Base-by-base conservation (phyloP, 2,113 vertebrate species). In the Delphinus delphis region DNA sequence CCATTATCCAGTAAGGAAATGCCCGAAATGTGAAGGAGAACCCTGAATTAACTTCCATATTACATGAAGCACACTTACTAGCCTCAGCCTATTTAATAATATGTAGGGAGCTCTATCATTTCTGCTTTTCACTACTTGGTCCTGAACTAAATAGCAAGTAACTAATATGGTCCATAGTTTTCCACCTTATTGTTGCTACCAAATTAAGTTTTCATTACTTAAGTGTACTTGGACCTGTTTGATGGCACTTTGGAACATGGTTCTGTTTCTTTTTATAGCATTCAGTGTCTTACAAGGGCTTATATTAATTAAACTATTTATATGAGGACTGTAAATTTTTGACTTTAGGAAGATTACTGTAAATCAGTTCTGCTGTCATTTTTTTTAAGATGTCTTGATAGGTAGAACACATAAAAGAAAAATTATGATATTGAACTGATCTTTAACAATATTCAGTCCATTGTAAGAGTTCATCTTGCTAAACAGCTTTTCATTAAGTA, bases 401-500 rank as follows among this genome's bases (percentile, higher is more conserved):
- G 15, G n/a, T 85, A 6, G 5, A 93, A 65, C 13, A 58, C 23
- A 95, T 71, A 26, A 91, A 96, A 81, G 20, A 10, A 82, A 95
- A 90, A 62, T n/a, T 23, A 58, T 12, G 53, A 83, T 92, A 73
- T 50, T 38, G 25, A 94, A 92, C 31, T 58, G 2, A 71, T 76
- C 63, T 79, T 2, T 84, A 58, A 20, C 63, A 79, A 44, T 88
- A 93, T 67, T 62, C 60, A 81, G 18, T 95, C n/a, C 33, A 68
- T 85, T 84, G 38, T 88, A 89, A 80, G 33, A 91, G 18, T 83
- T 70, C n/a, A 92, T 96, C 63, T 90, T 93, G 31, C 82, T 97
- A 91, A 96, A 89, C 13, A 84, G 53, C 36, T 87, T 97, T 68
- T 97, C 47, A 92, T 92, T 93, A 91, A 96, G 60, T 50, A 95